Evolutionary conservation across 1,140 invertebrate species (phyloP), one percentile per base, ranked within the genome.

Genomic region (Hypsibius dujardini): DNA sequence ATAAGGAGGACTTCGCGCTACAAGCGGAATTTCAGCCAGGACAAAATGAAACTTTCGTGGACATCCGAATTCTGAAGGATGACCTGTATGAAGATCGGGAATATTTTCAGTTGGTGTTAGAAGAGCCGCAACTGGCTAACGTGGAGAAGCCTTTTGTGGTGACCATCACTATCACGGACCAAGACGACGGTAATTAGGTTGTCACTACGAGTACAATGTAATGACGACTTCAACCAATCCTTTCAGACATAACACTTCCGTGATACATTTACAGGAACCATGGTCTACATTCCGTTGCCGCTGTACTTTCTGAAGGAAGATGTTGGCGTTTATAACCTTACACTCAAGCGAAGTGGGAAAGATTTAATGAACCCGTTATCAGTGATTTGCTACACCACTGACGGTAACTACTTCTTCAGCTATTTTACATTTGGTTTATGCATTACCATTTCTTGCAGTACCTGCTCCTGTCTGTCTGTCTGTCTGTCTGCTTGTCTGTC

Each of bases 371-470:
- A 67, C 3, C 7, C 7, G 7, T 7, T 67, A 7, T 67, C 62
- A 12, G 62, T 67, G 3, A 67, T 67, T 42, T 67, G 62, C 62
- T 67, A 67, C 42, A 67, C 62, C 62, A 67, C 62, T 3, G 62
- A 67, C 42, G 62, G 50, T 56, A 56, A 56, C 7, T 56, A n/a
- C n/a, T n/a, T n/a, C n/a, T n/a, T n/a, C n/a, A n/a, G n/a, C n/a
- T n/a, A n/a, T n/a, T n/a, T n/a, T n/a, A n/a, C n/a, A n/a, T n/a
- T n/a, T n/a, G n/a, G n/a, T n/a, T n/a, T n/a, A n/a, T n/a, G n/a
- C n/a, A n/a, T n/a, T n/a, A n/a, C n/a, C n/a, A n/a, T n/a, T n/a
- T n/a, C n/a, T n/a, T n/a, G n/a, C n/a, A n/a, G n/a, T n/a, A n/a
- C n/a, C n/a, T n/a, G n/a, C n/a, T n/a, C n/a, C n/a, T n/a, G n/a